Evolutionary conservation across 2,888 invertebrate genomes (phyloP).

Genomic region (Trichacis sp.): DNA sequence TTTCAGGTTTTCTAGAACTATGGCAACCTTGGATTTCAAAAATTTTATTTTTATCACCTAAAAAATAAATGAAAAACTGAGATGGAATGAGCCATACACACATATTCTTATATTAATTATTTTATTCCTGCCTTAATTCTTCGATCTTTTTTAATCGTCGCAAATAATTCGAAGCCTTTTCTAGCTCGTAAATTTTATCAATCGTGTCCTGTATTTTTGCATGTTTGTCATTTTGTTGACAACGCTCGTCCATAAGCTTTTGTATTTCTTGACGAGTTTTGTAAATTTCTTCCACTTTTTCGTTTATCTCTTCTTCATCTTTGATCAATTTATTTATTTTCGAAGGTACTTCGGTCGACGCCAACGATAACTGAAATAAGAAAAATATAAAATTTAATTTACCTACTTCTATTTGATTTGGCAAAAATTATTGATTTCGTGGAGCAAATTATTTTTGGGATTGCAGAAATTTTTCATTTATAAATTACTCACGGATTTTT

Average conservation of each 20-base stretch:
- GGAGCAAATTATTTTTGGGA: too few relatives aligned
- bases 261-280: slow-evolving; percentile 60
- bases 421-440: too few relatives aligned
- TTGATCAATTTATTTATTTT: slow-evolving; percentile 76
- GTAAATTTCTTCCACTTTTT: slow-evolving; percentile 70
- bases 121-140: slow-evolving; percentile 74
- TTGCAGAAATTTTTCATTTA: too few relatives aligned
- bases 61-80: too few relatives aligned
- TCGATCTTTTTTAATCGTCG: slow-evolving; percentile 79
- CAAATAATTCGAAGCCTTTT: slow-evolving; percentile 76
- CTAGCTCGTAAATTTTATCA: slow-evolving; percentile 71
- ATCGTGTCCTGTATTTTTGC: slow-evolving; percentile 73
- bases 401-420: too few relatives aligned
- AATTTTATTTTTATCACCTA: too few relatives aligned
- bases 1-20: too few relatives aligned
- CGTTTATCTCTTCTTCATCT: slow-evolving; percentile 72
- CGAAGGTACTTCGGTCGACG: slow-evolving; percentile 75
- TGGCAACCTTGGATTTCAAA: too few relatives aligned
- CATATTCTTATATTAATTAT: slow-evolving; percentile 40
- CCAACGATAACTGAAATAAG: slow-evolving; percentile 74
- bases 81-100: too few relatives aligned
- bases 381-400: too few relatives aligned
- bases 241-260: slow-evolving; percentile 66
- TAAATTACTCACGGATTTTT: slow-evolving; percentile 69
- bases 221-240: slow-evolving; percentile 66